These are phyloP conservation scores for Parnassius glacialis DNA, from an alignment of 2,888 invertebrate species.

Conservation along the genomic window DNA sequence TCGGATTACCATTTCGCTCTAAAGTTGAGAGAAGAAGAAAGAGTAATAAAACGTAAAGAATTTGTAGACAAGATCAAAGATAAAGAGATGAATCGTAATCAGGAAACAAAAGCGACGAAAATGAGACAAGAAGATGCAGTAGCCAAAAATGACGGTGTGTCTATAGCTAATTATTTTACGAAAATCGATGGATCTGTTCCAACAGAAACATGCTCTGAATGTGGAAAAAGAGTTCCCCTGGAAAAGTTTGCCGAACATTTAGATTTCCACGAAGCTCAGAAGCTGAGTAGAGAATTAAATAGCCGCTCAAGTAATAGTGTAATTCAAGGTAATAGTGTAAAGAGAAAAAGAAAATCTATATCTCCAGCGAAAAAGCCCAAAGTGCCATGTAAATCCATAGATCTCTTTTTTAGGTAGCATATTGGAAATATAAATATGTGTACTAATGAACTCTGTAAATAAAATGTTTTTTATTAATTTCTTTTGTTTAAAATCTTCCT, in stretches of 20 bases:
- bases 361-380: slow-evolving; percentile 63
- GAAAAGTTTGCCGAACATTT: slow-evolving; percentile 86
- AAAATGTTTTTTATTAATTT: too few species aligned
- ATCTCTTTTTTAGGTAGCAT: slow-evolving; percentile 60
- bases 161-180: slow-evolving; percentile 67
- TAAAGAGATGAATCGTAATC: slow-evolving; percentile 12
- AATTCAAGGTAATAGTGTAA: slow-evolving; percentile 40
- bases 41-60: slow-evolving; percentile 51
- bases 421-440: too few species aligned
- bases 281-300: slow-evolving; percentile 85
- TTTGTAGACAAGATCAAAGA: slow-evolving; percentile 29
- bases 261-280: slow-evolving; percentile 93
- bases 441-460: too few species aligned
- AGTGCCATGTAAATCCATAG: slow-evolving; percentile 64
- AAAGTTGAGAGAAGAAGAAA: slow-evolving; percentile 82
- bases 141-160: slow-evolving; percentile 47
- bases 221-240: slow-evolving; percentile 82
- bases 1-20: slow-evolving; percentile 87
- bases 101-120: not conserved
- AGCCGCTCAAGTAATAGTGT: slow-evolving; percentile 41
- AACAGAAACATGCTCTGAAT: slow-evolving; percentile 84
- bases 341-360: slow-evolving; percentile 60
- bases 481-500: too few species aligned
- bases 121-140: slow-evolving; percentile 25
- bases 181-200: slow-evolving; percentile 60